phyloP scores from a whole-genome alignment of 2,797 vertebrate species.

The Falco peregrinus region DNA sequence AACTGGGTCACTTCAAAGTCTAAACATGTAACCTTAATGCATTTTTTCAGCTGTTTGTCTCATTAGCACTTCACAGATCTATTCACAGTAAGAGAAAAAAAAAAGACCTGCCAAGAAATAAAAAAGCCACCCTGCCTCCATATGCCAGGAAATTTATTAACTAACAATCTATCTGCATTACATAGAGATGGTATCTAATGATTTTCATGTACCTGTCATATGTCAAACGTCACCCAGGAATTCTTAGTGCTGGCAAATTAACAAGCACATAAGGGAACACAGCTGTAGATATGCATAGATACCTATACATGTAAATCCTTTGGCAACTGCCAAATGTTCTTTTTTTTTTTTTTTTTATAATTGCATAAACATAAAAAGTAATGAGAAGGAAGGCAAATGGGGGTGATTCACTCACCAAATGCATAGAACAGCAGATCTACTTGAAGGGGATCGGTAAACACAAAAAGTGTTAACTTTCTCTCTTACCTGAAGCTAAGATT shows the following conservation, averaged over 20 bases:
- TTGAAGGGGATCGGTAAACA: not conserved
- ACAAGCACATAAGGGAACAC: conserved; percentile 17
- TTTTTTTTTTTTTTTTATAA: not conserved
- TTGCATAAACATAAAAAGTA: not conserved
- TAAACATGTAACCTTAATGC: not conserved
- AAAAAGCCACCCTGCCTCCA: not conserved
- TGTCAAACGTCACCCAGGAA: not conserved
- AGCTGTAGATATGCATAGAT: not conserved
- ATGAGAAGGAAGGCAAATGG: not conserved
- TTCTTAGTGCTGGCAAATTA: conserved; percentile 2
- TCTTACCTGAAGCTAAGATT: not conserved
- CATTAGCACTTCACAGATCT: conserved; percentile 29
- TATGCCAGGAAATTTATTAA: conserved; percentile 31
- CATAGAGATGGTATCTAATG: not conserved
- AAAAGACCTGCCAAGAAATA: not conserved
- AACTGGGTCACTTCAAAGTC: not conserved
- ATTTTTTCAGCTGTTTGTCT: conserved; percentile 43
- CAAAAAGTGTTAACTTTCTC: not conserved
- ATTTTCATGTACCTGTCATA: conserved; percentile 32
- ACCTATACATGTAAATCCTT: not conserved
- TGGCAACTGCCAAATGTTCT: not conserved
- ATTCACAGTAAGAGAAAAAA: not conserved
- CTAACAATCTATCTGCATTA: conserved; percentile 13
- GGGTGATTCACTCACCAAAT: not conserved
- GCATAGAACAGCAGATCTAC: not conserved